Base-by-base conservation (phyloP, 2,888 invertebrate species). In the Macrosoma leucophasiata region DNA sequence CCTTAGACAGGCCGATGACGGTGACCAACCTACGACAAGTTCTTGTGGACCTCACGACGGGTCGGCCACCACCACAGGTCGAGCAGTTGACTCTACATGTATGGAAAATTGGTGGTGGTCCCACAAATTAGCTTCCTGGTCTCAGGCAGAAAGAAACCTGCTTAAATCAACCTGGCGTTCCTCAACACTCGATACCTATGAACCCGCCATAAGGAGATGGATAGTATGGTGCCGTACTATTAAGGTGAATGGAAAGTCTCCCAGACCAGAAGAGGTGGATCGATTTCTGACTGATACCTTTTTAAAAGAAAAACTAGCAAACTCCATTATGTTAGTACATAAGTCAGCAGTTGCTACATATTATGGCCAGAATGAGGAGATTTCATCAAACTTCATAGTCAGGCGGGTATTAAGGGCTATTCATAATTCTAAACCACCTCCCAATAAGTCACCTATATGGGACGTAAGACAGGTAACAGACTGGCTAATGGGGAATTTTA, bases 71-170 rank as follows among this genome's bases (percentile, higher is more conserved):
- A 3, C 34, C 39, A 12, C 35, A 38, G 13, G 26, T 38, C 7
- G 28, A 43, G 1, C 17, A 19, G 11, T 8, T 44, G 10, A 9
- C 17, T 6, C 33, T 46, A 2, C 22, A 34, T 12, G 39, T 33
- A 2, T 47, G 41, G 43, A 32, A 15, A 26, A 18, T 44, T 47
- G 41, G 43, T 40, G 46, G 48, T 46, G 46, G 48, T 27, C 20
- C 4, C 15, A 31, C 4, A 12, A 25, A 13, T 21, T 39, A 20
- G 13, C 21, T 2, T 1, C 29, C 6, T 39, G 46, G 43, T n/a
- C 20, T 2, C 3, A 4, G 4, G 11, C 34, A 21, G 40, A 43
- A 15, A 36, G 33, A 28, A 3, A 37, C 2, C 9, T 39, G 12
- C 15, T 46, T n/a, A 20, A 13, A 11, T 36, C 9, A 0, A 36